Evolutionary conservation across 2,113 vertebrate species (phyloP).

Genomic region (Pluvialis apricaria): DNA sequence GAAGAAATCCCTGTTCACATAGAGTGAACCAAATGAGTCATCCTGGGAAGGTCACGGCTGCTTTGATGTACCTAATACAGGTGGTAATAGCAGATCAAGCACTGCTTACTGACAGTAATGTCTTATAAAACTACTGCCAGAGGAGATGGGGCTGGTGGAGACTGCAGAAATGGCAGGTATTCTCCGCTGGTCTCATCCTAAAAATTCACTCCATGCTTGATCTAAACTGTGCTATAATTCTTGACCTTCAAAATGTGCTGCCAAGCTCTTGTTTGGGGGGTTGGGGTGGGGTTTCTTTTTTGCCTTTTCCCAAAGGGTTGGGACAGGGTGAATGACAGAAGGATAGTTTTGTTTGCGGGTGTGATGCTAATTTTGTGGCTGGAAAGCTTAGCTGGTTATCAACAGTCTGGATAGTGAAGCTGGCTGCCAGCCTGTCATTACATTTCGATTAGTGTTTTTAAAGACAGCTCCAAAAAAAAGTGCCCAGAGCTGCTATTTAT

Average conservation of each 20-base stretch:
- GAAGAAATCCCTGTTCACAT: background rate
- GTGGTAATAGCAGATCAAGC: background rate
- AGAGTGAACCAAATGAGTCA: background rate
- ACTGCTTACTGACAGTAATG: background rate
- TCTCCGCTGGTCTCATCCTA: background rate
- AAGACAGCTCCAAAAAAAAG: constrained; percentile 15
- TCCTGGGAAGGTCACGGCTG: background rate
- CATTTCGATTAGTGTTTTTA: constrained; percentile 49
- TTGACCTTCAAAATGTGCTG: background rate
- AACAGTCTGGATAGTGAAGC: background rate
- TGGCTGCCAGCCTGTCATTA: constrained; percentile 54
- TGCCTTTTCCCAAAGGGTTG: background rate
- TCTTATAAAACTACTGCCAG: background rate
- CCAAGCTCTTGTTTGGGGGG: background rate
- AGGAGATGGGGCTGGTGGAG: background rate
- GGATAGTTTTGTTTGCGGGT: background rate
- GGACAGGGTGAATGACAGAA: background rate
- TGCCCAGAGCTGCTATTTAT: constrained; percentile 36
- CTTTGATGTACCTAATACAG: background rate
- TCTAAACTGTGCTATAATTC: background rate
- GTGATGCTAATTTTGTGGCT: constrained; percentile 42
- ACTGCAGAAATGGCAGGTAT: background rate
- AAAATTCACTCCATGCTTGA: background rate
- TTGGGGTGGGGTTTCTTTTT: background rate
- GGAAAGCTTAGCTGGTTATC: constrained; percentile 35